A percentile compares a stretch with the other conserved stretches of the same genome.
Conservation (phyloP, 2,797 vertebrate genomes). For the Huso huso region DNA sequence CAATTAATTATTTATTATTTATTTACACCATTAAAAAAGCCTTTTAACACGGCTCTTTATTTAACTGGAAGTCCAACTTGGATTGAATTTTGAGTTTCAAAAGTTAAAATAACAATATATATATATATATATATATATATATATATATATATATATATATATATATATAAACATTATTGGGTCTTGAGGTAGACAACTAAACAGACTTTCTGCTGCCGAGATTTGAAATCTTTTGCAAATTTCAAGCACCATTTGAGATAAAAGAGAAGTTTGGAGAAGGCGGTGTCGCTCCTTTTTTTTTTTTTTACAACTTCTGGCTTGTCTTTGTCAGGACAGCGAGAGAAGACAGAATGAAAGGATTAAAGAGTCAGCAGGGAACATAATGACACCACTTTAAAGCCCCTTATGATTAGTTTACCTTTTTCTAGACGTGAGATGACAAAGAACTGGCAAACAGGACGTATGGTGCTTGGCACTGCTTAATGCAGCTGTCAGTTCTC, state of each 20-base stretch:
- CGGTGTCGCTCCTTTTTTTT: not conserved
- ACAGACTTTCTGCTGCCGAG: not conserved
- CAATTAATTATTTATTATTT: too few species aligned
- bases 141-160: too few species aligned
- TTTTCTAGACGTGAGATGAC: not conserved
- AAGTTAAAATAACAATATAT: too few species aligned
- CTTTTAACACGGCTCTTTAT: too few species aligned
- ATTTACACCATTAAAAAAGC: too few species aligned
- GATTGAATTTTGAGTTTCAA: too few species aligned
- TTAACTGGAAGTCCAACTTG: too few species aligned
- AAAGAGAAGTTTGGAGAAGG: not conserved
- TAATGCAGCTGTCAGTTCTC: constrained; percentile 55
- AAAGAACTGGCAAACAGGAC: constrained; percentile 1
- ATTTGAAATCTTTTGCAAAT: not conserved
- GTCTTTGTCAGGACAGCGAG: not conserved
- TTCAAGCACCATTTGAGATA: not conserved
- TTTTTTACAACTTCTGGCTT: not conserved
- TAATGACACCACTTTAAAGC: not conserved
- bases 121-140: too few species aligned
- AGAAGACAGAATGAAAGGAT: not conserved
- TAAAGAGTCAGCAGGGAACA: not conserved
- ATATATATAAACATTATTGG: too few species aligned
- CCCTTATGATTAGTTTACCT: constrained; percentile 2
- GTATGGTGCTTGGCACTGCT: constrained; percentile 43
- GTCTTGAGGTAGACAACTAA: not conserved